phyloP scores from a whole-genome alignment of 1,140 invertebrate genomes.

The Pemphigus obesinymphae region DNA sequence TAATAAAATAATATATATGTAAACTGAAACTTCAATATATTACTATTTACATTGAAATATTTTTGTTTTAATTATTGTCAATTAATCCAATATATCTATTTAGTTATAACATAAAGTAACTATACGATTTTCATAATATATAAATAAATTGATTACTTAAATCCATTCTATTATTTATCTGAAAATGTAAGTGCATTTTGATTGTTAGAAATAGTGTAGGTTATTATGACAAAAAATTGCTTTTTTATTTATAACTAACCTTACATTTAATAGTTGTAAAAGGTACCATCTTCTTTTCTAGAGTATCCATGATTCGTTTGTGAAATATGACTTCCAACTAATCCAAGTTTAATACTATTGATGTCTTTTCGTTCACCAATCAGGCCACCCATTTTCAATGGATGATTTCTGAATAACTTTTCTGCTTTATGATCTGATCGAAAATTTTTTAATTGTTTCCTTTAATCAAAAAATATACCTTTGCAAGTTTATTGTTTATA shows the following conservation, averaged over 20 bases:
- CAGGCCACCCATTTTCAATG: slow-evolving; percentile 3
- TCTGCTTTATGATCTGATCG: neutral
- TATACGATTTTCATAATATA: neutral
- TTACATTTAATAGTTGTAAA: slow-evolving; percentile 20
- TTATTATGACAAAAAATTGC: neutral
- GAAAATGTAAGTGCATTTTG: neutral
- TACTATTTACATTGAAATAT: neutral
- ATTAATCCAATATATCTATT: too few species aligned
- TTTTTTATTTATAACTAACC: too few species aligned
- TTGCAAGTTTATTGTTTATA: too few species aligned
- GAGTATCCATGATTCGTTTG: slow-evolving; percentile 33
- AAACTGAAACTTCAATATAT: neutral
- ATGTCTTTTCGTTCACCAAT: slow-evolving; percentile 6
- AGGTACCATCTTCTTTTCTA: slow-evolving; percentile 29
- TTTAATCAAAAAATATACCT: neutral
- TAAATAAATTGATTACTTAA: neutral
- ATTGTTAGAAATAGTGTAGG: neutral
- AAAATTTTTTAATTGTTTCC: neutral
- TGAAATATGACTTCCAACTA: slow-evolving; percentile 21
- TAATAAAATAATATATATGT: neutral
- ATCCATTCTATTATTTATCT: neutral
- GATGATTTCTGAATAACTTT: slow-evolving; percentile 33
- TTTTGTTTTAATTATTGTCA: too few species aligned
- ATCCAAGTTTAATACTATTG: slow-evolving; percentile 29
- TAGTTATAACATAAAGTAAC: neutral